These are phyloP conservation scores for Drosophila sturtevanti DNA, from an alignment of 1,140 invertebrate genomes.

Conservation along the genomic window DNA sequence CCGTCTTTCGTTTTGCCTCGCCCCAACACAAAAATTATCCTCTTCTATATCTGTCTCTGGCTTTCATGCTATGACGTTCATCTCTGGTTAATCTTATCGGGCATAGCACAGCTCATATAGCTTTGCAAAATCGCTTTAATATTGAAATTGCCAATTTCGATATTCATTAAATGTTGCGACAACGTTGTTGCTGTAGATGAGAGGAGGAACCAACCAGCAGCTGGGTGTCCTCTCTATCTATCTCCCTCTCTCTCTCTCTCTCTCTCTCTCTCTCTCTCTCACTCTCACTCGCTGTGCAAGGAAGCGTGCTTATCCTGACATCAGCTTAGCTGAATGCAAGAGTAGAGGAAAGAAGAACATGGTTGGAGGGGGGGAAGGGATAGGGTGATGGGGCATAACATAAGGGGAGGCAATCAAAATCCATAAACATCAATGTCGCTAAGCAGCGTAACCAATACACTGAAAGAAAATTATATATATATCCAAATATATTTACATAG, in stretches of 20 bases:
- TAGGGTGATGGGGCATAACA: background rate
- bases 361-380: background rate
- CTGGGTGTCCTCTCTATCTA: conserved; percentile 11
- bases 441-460: conserved; percentile 64
- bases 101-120: conserved; percentile 73
- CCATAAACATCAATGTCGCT: conserved; percentile 77
- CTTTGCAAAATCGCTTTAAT: conserved; percentile 69
- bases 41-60: background rate
- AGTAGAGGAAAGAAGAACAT: conserved; percentile 6
- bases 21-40: background rate
- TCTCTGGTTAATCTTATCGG: conserved; percentile 73
- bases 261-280: background rate
- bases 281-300: conserved; percentile 40
- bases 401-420: conserved; percentile 63
- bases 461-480: background rate
- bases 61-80: conserved; percentile 41
- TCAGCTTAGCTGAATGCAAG: conserved; percentile 39
- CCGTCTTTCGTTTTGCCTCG: background rate
- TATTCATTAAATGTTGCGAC: conserved; percentile 74
- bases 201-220: conserved; percentile 17
- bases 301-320: conserved; percentile 73
- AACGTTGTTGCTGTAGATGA: background rate
- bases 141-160: conserved; percentile 78
- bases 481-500: too few relatives aligned
- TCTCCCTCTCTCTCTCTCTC: background rate